Percentiles rank a stretch among this genome's conserved stretches.
Conservation (phyloP, 1,140 invertebrate genomes). For the Caenorhabditis tropicalis region DNA sequence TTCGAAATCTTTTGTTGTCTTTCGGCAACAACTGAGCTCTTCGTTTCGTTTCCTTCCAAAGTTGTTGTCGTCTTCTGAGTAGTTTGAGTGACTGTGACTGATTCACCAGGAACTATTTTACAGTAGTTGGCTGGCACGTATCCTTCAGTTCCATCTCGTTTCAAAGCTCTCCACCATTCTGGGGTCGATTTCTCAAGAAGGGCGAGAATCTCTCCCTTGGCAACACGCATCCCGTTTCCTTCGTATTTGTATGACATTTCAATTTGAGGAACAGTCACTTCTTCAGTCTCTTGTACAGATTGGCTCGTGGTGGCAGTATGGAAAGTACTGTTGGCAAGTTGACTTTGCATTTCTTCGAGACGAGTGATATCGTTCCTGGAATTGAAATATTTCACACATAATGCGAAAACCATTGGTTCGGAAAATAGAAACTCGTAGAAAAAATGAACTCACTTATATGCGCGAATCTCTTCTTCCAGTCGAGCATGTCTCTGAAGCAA, state of each 20-base stretch:
- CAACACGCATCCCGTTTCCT: slow-evolving; percentile 90
- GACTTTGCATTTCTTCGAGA: slow-evolving; percentile 84
- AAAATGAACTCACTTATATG: slow-evolving; percentile 78
- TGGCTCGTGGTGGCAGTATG: slow-evolving; percentile 75
- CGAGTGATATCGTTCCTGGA: slow-evolving; percentile 81
- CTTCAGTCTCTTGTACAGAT: slow-evolving; percentile 77
- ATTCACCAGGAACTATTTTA: slow-evolving; percentile 85
- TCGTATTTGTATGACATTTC: slow-evolving; percentile 85
- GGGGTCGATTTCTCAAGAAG: slow-evolving; percentile 91
- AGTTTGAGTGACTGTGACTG: slow-evolving; percentile 77
- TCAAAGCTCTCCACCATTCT: slow-evolving; percentile 97
- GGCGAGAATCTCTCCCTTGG: slow-evolving; percentile 89
- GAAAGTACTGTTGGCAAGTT: slow-evolving; percentile 79
- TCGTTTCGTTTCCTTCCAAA: slow-evolving; percentile 54
- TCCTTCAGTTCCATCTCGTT: slow-evolving; percentile 85
- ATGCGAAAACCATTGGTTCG: too few relatives aligned
- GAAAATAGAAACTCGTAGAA: neutral
- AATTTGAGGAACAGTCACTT: slow-evolving; percentile 84
- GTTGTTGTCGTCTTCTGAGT: slow-evolving; percentile 63
- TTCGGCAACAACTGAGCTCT: slow-evolving; percentile 79
- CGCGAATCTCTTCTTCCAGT: slow-evolving; percentile 87
- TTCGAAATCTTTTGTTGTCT: slow-evolving; percentile 82
- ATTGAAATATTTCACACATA: neutral
- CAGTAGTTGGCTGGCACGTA: slow-evolving; percentile 98
- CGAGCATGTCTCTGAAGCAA: slow-evolving; percentile 79